phyloP scores from a whole-genome alignment of 2,888 invertebrate genomes.

The Taphrorychus bicolor region DNA sequence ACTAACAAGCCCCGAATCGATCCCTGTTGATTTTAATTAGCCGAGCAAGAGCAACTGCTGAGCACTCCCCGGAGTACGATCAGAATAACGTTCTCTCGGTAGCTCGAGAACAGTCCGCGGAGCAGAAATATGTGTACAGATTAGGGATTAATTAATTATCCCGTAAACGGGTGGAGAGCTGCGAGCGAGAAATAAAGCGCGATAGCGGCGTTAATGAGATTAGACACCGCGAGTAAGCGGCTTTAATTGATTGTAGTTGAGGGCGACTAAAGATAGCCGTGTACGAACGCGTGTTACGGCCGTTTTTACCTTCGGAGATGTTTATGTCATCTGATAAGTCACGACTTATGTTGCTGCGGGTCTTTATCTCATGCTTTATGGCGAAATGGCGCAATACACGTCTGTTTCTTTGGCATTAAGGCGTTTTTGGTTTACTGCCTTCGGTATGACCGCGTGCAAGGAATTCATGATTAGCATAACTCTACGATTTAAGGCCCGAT shows the following conservation, averaged over 20 bases:
- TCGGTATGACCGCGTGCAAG: neutral
- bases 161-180: conserved; percentile 50
- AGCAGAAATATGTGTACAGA: conserved; percentile 53
- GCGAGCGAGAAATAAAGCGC: conserved; percentile 57
- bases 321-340: conserved; percentile 54
- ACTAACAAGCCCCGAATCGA: conserved; percentile 1
- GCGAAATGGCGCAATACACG: conserved; percentile 24
- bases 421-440: conserved; percentile 6
- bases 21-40: conserved; percentile 31
- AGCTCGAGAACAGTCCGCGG: conserved; percentile 18
- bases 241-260: conserved; percentile 58
- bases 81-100: conserved; percentile 15
- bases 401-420: conserved; percentile 11
- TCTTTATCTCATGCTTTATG: conserved; percentile 27
- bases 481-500: neutral
- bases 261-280: conserved; percentile 56
- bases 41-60: conserved; percentile 25
- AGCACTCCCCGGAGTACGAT: conserved; percentile 29
- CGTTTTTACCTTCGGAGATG: conserved; percentile 46
- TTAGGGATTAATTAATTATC: conserved; percentile 60
- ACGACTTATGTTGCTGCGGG: conserved; percentile 34
- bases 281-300: conserved; percentile 53
- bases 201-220: conserved; percentile 60
- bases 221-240: conserved; percentile 55
- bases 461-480: neutral